These are phyloP conservation scores for Monopterus albus DNA, from an alignment of 2,113 vertebrate genomes.

Conservation along the genomic window DNA sequence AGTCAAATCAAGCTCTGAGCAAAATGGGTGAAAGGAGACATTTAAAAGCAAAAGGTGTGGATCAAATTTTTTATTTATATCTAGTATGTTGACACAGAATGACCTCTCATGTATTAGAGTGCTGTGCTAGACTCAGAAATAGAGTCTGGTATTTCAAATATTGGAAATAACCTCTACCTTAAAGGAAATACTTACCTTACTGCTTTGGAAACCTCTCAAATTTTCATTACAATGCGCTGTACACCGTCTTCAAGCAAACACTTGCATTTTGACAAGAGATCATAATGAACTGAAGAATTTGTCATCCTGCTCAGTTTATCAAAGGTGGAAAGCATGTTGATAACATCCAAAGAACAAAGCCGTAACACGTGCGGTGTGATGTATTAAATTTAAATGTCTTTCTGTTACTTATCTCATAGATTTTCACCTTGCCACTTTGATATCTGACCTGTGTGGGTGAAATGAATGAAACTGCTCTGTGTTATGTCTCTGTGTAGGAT, in stretches of 20 bases:
- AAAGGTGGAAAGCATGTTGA: conserved; percentile 20
- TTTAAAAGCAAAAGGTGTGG: conserved; percentile 47
- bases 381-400: conserved; percentile 56
- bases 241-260: too few relatives aligned
- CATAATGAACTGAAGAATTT: conserved; percentile 6
- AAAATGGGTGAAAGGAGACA: conserved; percentile 36
- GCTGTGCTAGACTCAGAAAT: conserved; percentile 26
- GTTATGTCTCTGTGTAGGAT: conserved; percentile 42
- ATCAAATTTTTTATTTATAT: conserved; percentile 62
- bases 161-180: conserved; percentile 16
- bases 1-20: conserved; percentile 56
- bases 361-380: conserved; percentile 44
- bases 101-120: conserved; percentile 21
- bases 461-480: conserved; percentile 36
- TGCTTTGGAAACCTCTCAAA: conserved; percentile 16
- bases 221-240: conserved; percentile 24
- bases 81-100: conserved; percentile 32
- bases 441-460: conserved; percentile 60
- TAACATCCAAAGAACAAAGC: conserved; percentile 61
- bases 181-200: conserved; percentile 17
- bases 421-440: conserved; percentile 71
- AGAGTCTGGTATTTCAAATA: conserved; percentile 29
- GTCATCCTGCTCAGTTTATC: conserved; percentile 29
- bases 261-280: conserved; percentile 4
- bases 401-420: conserved; percentile 46